These are phyloP conservation scores for Syrphus vitripennis DNA, from an alignment of 2,888 invertebrate genomes.

Conservation along the genomic window DNA sequence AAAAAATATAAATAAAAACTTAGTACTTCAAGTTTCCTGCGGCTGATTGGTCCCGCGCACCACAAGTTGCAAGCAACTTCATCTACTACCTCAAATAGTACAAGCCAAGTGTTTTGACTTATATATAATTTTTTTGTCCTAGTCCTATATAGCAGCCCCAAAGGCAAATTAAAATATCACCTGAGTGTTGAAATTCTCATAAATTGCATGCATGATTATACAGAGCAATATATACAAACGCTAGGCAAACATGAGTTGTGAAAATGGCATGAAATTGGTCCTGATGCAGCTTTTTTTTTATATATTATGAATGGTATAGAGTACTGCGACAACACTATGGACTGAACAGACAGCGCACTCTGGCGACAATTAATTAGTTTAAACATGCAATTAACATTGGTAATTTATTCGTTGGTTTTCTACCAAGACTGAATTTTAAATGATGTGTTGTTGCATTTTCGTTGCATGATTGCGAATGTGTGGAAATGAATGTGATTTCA, in stretches of 20 bases:
- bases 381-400: conserved; percentile 58
- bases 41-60: conserved; percentile 9
- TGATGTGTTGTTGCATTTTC: conserved; percentile 2
- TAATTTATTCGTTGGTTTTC: conserved; percentile 48
- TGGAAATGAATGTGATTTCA: conserved; percentile 17
- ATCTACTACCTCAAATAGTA: background rate
- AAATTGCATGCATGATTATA: conserved; percentile 67
- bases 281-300: conserved; percentile 25
- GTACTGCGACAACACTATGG: background rate
- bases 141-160: background rate
- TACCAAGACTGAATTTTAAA: conserved; percentile 31
- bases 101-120: conserved; percentile 8
- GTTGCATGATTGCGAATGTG: background rate
- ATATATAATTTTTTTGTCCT: conserved; percentile 14
- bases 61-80: background rate
- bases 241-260: conserved; percentile 62
- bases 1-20: conserved; percentile 30
- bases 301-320: background rate
- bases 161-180: conserved; percentile 58
- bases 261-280: conserved; percentile 55
- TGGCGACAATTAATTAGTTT: conserved; percentile 61
- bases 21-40: conserved; percentile 16
- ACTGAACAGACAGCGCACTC: conserved; percentile 29
- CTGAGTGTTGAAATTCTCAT: conserved; percentile 59
- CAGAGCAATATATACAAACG: conserved; percentile 38